Conservation (phyloP, 1,140 invertebrate genomes). For the Steinernema feltiae region DNA sequence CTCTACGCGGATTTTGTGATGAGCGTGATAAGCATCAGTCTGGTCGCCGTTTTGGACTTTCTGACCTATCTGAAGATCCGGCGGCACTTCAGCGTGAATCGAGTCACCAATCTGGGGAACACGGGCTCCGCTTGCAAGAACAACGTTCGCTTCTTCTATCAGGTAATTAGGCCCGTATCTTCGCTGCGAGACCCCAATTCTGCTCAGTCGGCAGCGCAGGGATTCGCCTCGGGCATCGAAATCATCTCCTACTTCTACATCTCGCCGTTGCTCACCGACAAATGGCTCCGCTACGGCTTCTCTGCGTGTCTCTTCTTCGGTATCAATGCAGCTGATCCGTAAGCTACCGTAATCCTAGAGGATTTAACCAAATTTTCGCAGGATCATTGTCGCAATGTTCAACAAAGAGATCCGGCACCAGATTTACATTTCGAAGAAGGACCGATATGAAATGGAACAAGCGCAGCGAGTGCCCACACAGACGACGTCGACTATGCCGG, state of each 20-base stretch:
- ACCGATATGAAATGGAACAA: too few relatives aligned
- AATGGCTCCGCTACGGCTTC: not conserved
- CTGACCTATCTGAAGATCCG: not conserved
- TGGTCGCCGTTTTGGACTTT: not conserved
- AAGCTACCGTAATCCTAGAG: not conserved
- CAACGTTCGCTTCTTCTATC: not conserved
- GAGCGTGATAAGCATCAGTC: not conserved
- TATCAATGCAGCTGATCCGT: not conserved
- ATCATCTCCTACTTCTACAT: not conserved
- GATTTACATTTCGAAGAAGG: too few relatives aligned
- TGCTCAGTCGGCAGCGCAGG: not conserved
- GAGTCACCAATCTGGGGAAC: not conserved
- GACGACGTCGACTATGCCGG: too few relatives aligned
- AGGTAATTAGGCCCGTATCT: not conserved
- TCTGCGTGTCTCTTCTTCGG: not conserved
- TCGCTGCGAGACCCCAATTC: not conserved
- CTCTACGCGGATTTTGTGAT: not conserved
- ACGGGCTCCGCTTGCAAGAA: not conserved
- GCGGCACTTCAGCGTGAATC: not conserved
- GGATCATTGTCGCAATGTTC: not conserved
- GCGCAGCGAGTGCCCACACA: too few relatives aligned
- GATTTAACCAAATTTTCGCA: not conserved
- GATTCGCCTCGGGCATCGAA: not conserved
- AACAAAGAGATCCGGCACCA: conserved; percentile 2
- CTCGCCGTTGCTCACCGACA: not conserved